Percentiles rank a stretch among this genome's conserved stretches.
phyloP scores from a whole-genome alignment of 2,797 vertebrate species.

The Schizopygopsis pylzovi region DNA sequence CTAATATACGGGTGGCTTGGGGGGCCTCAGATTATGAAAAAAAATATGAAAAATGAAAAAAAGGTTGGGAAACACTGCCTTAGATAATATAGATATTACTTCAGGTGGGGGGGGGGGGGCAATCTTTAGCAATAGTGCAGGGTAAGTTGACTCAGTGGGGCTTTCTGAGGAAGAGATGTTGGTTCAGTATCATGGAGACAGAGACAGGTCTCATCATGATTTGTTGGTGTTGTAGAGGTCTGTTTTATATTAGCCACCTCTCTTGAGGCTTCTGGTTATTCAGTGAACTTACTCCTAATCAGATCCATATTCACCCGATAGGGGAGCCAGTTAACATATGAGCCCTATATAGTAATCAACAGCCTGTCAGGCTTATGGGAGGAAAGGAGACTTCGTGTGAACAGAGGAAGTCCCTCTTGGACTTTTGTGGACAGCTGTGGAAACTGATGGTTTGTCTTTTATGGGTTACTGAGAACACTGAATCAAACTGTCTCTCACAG shows the following conservation, averaged over 20 bases:
- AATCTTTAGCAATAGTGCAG: background rate
- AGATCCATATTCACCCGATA: conserved; percentile 73
- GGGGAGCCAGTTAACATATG: conserved; percentile 60
- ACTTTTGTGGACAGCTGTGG: conserved; percentile 58
- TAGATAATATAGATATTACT: conserved; percentile 55
- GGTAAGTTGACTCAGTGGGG: background rate
- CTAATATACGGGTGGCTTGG: no score
- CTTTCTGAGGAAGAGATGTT: conserved; percentile 25
- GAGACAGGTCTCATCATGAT: conserved; percentile 69
- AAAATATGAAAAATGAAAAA: no score
- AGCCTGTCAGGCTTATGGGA: conserved; percentile 60
- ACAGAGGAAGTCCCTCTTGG: conserved; percentile 14
- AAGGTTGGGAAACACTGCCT: conserved; percentile 30
- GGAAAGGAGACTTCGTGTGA: conserved; percentile 28
- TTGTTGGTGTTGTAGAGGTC: conserved; percentile 69
- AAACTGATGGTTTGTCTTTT: conserved; percentile 61
- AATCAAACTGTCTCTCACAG: conserved; percentile 29
- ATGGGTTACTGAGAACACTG: conserved; percentile 66
- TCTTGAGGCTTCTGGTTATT: conserved; percentile 70
- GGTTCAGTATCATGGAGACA: conserved; percentile 50
- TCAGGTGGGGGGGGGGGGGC: conserved; percentile 58
- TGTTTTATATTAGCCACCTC: conserved; percentile 74
- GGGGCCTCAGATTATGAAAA: no score
- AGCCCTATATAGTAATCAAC: conserved; percentile 55
- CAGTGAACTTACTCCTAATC: conserved; percentile 70